These are phyloP conservation scores for Julus scandinavius DNA, from an alignment of 2,888 invertebrate species.

Conservation along the genomic window DNA sequence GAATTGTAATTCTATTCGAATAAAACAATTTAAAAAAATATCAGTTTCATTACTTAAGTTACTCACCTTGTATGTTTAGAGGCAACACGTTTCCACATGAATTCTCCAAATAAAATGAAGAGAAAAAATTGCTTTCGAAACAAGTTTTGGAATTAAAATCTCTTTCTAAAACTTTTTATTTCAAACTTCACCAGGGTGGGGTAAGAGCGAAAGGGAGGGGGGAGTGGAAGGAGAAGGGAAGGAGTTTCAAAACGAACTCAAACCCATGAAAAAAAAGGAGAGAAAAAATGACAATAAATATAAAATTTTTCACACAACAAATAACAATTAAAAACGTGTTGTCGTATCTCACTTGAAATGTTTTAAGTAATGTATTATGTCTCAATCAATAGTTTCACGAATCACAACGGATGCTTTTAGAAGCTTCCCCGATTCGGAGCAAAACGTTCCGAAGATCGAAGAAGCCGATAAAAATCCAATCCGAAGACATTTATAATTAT, in stretches of 20 bases:
- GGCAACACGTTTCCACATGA: neutral
- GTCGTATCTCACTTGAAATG: constrained; percentile 45
- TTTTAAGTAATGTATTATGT: constrained; percentile 45
- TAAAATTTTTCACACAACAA: constrained; percentile 55
- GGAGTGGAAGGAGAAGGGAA: constrained; percentile 15
- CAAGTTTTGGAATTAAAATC: constrained; percentile 52
- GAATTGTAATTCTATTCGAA: no score
- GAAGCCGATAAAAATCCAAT: constrained; percentile 6
- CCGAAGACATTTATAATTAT: constrained; percentile 43
- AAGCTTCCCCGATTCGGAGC: neutral
- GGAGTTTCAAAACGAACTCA: constrained; percentile 40
- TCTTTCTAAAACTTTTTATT: constrained; percentile 52
- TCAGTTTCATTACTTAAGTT: no score
- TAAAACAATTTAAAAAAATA: no score
- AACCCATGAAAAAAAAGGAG: constrained; percentile 47
- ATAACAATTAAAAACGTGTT: constrained; percentile 54
- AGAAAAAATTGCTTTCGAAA: neutral
- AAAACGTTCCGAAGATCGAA: neutral
- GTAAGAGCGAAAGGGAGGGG: neutral
- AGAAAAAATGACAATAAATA: constrained; percentile 54
- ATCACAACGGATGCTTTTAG: constrained; percentile 31
- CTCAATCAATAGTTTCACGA: constrained; percentile 43
- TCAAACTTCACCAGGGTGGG: constrained; percentile 52
- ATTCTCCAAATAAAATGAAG: neutral
- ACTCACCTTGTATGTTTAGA: no score